A percentile compares a stretch with the other conserved stretches of the same genome.
Evolutionary conservation across 92 coral and sea anemone genomes (phyloP).

Genomic region (Umimayanthus chanpuru): DNA sequence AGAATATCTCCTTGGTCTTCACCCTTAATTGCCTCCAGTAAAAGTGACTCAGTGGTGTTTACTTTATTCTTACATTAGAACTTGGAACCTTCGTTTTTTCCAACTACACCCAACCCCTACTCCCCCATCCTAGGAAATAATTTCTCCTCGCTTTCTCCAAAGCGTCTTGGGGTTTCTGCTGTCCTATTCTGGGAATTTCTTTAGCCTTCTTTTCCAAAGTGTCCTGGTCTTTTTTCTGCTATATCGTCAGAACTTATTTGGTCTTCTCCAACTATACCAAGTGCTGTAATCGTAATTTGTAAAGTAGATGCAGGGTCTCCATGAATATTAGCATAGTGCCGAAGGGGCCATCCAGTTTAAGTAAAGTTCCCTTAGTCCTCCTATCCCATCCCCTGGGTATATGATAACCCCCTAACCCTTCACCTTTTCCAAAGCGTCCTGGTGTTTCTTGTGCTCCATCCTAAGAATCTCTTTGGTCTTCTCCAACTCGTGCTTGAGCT

Average conservation of each 20-base stretch:
- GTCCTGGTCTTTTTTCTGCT: slow-evolving; percentile 73
- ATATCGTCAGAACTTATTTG: slow-evolving; percentile 68
- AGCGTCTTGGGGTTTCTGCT: slow-evolving; percentile 68
- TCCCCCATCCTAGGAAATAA: not conserved
- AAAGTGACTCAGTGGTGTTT: too few species aligned
- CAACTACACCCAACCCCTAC: not conserved
- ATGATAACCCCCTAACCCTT: not conserved
- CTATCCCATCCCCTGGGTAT: not conserved
- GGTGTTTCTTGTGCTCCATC: slow-evolving; percentile 75
- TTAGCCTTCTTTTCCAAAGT: slow-evolving; percentile 76
- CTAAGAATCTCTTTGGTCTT: slow-evolving; percentile 71
- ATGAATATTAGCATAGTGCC: too few species aligned
- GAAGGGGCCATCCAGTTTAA: too few species aligned
- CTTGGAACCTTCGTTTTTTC: too few species aligned
- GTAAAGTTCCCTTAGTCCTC: too few species aligned
- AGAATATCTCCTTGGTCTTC: too few species aligned
- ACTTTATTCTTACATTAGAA: too few species aligned
- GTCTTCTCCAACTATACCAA: slow-evolving; percentile 55
- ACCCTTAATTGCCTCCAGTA: too few species aligned
- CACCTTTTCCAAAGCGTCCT: slow-evolving; percentile 86
- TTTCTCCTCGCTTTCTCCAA: not conserved
- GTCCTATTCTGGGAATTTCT: slow-evolving; percentile 52
- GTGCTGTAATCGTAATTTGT: too few species aligned
- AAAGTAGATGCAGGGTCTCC: too few species aligned
- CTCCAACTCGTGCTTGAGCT: slow-evolving; percentile 77